phyloP scores from a whole-genome alignment of 2,888 invertebrate genomes.

The Diadromus collaris region DNA sequence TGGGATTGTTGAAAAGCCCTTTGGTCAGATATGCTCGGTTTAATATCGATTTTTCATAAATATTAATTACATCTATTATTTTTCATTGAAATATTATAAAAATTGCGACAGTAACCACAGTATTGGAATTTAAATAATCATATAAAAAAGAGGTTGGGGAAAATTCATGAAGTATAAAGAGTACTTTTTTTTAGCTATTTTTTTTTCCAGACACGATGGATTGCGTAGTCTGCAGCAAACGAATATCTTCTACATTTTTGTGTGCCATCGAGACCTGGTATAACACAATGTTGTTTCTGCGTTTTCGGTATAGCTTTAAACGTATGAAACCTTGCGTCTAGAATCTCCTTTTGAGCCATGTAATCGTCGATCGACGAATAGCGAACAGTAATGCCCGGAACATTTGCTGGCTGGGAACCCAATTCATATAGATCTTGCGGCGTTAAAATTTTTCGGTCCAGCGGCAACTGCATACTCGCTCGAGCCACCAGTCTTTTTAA shows the following conservation, averaged over 20 bases:
- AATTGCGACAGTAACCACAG: background rate
- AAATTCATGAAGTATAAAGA: slow-evolving; percentile 3
- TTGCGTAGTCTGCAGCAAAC: slow-evolving; percentile 9
- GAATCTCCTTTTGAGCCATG: slow-evolving; percentile 21
- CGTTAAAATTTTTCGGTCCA: slow-evolving; percentile 56
- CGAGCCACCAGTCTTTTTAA: slow-evolving; percentile 57
- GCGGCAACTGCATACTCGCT: slow-evolving; percentile 53
- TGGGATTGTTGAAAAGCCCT: background rate
- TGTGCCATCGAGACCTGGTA: slow-evolving; percentile 33
- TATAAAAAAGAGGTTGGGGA: too few species aligned
- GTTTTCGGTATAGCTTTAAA: slow-evolving; percentile 15
- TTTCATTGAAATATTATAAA: background rate
- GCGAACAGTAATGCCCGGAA: slow-evolving; percentile 36
- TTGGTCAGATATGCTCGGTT: background rate
- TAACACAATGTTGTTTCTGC: slow-evolving; percentile 34
- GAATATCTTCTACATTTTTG: slow-evolving; percentile 30
- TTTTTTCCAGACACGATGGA: slow-evolving; percentile 24
- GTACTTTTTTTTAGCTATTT: slow-evolving; percentile 22
- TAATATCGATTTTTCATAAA: background rate
- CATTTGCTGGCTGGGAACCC: slow-evolving; percentile 34
- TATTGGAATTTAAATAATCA: background rate
- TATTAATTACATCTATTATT: too few species aligned
- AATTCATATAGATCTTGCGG: slow-evolving; percentile 46
- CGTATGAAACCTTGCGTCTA: slow-evolving; percentile 6
- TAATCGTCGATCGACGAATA: slow-evolving; percentile 46